A percentile compares a stretch with the other conserved stretches of the same genome.
Evolutionary conservation across 2,888 invertebrate genomes (phyloP).

Genomic region (Allolobophora icterica): DNA sequence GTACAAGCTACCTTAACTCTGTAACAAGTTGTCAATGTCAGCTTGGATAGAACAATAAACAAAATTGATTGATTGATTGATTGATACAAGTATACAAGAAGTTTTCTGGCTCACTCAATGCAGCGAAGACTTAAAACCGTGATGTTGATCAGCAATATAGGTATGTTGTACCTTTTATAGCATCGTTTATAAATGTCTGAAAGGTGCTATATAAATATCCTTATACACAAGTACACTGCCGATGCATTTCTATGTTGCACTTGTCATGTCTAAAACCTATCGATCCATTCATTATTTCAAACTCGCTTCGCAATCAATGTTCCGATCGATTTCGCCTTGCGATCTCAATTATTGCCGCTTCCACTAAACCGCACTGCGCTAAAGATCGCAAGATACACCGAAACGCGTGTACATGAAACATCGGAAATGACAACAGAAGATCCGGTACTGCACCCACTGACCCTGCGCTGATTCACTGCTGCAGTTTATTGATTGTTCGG

Average conservation of each 20-base stretch:
- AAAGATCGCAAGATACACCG: neutral
- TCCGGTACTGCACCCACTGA: neutral
- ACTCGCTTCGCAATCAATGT: neutral
- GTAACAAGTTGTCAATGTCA: too few species aligned
- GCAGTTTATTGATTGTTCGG: neutral
- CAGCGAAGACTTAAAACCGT: neutral
- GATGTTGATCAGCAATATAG: neutral
- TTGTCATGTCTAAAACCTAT: neutral
- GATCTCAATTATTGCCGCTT: neutral
- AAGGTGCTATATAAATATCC: neutral
- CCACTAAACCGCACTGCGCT: neutral
- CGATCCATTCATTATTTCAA: neutral
- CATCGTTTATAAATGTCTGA: neutral
- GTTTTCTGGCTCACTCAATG: neutral
- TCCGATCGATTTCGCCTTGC: neutral
- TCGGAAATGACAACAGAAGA: neutral
- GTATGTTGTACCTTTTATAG: slow-evolving; percentile 6
- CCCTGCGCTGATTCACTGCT: neutral
- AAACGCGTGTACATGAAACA: neutral
- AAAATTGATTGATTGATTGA: too few species aligned
- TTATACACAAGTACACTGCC: neutral
- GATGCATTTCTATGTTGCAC: neutral
- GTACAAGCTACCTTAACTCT: too few species aligned
- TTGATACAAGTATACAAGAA: neutral
- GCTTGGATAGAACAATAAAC: too few species aligned